phyloP scores from a whole-genome alignment of 2,113 vertebrate genomes.

The Gadus chalcogrammus region DNA sequence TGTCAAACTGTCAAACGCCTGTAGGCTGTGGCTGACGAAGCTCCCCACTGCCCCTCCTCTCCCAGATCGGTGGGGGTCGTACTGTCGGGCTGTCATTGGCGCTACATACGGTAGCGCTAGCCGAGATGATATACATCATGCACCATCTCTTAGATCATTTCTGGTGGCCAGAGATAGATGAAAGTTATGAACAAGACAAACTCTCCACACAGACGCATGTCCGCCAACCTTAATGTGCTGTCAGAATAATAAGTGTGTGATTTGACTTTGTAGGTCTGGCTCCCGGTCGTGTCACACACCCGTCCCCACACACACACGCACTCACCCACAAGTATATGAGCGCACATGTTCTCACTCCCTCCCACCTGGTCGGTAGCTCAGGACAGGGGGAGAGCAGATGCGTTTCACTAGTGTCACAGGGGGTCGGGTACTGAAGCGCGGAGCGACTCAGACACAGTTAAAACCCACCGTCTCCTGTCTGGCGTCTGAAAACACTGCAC shows the following conservation, averaged over 20 bases:
- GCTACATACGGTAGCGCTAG: slow-evolving; percentile 23
- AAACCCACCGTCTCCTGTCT: too few relatives aligned
- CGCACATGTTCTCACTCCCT: slow-evolving; percentile 11
- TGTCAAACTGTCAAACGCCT: too few relatives aligned
- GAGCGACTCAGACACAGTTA: too few relatives aligned
- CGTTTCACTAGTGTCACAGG: slow-evolving; percentile 31
- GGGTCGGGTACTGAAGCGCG: background rate
- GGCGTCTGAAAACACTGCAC: too few relatives aligned
- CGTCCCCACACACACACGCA: background rate
- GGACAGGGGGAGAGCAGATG: slow-evolving; percentile 61
- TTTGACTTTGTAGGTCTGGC: too few relatives aligned
- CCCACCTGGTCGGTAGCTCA: slow-evolving; percentile 54
- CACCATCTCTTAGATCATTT: background rate
- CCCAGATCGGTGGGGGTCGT: too few relatives aligned
- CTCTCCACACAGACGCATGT: background rate
- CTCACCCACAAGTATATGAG: too few relatives aligned
- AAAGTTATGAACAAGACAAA: background rate
- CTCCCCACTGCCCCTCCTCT: too few relatives aligned
- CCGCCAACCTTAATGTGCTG: too few relatives aligned
- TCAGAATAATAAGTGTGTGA: too few relatives aligned
- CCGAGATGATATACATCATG: background rate
- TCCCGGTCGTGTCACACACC: background rate
- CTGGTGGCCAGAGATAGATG: too few relatives aligned
- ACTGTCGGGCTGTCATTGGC: background rate
- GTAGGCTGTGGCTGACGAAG: too few relatives aligned